Evolutionary conservation across 2,113 vertebrate genomes (phyloP), one percentile per base, ranked within the genome.

Genomic region (Anarhynchus alexandrinus): DNA sequence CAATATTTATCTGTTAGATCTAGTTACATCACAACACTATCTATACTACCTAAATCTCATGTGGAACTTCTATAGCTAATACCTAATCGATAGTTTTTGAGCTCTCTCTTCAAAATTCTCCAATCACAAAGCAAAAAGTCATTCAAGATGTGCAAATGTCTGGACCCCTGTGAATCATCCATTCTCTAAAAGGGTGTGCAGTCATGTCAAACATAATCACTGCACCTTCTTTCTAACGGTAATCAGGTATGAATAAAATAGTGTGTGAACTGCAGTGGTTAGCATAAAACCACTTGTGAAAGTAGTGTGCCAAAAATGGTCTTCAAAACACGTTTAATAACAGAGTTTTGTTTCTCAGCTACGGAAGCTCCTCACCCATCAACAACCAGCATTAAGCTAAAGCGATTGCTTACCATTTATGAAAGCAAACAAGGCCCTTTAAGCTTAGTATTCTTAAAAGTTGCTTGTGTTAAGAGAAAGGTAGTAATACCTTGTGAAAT

Each of bases 1-100:
- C 92, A 96, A 85, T 77, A 94, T 86, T 96, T 88, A 90, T 82
- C 84, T 62, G 36, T 77, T 94, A 82, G 45, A 90, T 92, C 54
- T 38, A 59, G 67, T 90, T 96, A 91, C 79, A 97, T 81, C 84
- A 82, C 87, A 90, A 74, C 57, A 85, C 70, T 49, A 72, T 26
- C 81, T 45, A 19, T 12, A 88, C 47, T 32, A 80, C 55, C 67
- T 58, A 88, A 85, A 77, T 36, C 59, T 74, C 49, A 57, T 1
- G 26, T 27, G 51, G 26, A 94, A 82, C 91, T 96, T 69, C 52
- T 29, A 36, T 3, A 3, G 79, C 23, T 49, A 86, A 74, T 61
- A 82, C 18, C 13, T 19, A 85, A 76, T 26, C 18, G 78, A 45
- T 40, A 30, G 22, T 13, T 51, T 92, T 58, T 30, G 42, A 55